phyloP scores from a whole-genome alignment of 2,113 vertebrate species.

The Sander vitreus region DNA sequence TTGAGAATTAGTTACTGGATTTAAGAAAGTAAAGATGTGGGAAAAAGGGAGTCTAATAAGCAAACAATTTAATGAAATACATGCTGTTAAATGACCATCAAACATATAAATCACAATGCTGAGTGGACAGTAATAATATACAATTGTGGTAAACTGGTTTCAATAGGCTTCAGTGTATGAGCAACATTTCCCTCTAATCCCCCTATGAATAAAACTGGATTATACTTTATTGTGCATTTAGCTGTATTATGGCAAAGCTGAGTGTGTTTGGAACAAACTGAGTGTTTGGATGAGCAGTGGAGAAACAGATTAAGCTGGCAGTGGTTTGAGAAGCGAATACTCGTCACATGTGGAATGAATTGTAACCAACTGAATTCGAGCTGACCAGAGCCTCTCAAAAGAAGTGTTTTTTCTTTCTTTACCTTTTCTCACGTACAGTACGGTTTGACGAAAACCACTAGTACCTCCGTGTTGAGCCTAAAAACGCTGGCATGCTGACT shows the following conservation, averaged over 20 bases:
- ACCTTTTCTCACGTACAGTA: not conserved
- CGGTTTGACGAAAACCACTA: not conserved
- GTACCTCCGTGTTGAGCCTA: no score
- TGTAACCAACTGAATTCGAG: not conserved
- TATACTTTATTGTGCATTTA: constrained; percentile 12
- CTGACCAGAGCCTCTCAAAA: not conserved
- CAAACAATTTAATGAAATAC: not conserved
- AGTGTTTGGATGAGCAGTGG: not conserved
- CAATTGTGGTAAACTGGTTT: not conserved
- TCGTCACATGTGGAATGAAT: not conserved
- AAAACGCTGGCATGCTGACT: not conserved
- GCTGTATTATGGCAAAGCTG: constrained; percentile 10
- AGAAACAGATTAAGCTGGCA: not conserved
- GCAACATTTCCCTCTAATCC: constrained; percentile 16
- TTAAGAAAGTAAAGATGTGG: not conserved
- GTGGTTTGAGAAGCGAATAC: not conserved
- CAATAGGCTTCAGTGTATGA: constrained; percentile 1
- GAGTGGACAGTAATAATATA: constrained; percentile 1
- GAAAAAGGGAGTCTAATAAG: no score
- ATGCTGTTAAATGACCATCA: not conserved
- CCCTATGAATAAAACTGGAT: constrained; percentile 24
- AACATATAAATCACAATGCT: not conserved
- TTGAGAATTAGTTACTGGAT: no score
- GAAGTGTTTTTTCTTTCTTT: not conserved
- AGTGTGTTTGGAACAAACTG: not conserved